phyloP scores from a whole-genome alignment of 1,140 invertebrate species.

The Heliothis virescens region DNA sequence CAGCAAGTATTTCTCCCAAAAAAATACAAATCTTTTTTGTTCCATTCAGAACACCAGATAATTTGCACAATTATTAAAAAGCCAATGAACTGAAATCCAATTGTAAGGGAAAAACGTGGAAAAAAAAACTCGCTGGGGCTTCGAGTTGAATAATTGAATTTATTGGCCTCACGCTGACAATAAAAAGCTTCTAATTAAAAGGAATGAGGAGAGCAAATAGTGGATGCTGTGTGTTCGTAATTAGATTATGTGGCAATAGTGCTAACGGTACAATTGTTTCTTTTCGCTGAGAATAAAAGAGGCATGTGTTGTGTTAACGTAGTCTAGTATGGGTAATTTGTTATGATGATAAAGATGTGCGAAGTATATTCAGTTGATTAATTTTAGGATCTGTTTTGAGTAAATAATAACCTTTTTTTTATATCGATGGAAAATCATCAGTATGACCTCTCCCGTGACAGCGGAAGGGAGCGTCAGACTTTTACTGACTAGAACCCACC shows the following conservation, averaged over 20 bases:
- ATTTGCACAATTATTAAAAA: slow-evolving; percentile 22
- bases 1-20: background rate
- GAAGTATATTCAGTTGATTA: no score
- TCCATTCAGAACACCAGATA: slow-evolving; percentile 27
- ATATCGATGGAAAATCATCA: no score
- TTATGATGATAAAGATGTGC: no score
- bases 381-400: no score
- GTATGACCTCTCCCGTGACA: no score
- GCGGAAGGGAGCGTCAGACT: no score
- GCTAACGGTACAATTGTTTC: background rate
- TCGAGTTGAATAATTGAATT: slow-evolving; percentile 47
- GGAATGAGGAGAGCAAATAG: slow-evolving; percentile 46
- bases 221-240: slow-evolving; percentile 32
- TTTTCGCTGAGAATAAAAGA: background rate
- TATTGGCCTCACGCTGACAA: slow-evolving; percentile 46
- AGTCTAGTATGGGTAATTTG: background rate
- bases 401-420: no score
- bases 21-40: slow-evolving; percentile 1
- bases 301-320: background rate
- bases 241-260: slow-evolving; percentile 39
- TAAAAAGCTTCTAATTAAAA: slow-evolving; percentile 50
- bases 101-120: slow-evolving; percentile 23
- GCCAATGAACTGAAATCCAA: slow-evolving; percentile 45
- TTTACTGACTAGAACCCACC: no score
- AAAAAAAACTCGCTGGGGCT: background rate